A percentile compares a stretch with the other conserved stretches of the same genome.
Conservation (phyloP, 2,113 vertebrate genomes). For the Sporophila hypoxantha region DNA sequence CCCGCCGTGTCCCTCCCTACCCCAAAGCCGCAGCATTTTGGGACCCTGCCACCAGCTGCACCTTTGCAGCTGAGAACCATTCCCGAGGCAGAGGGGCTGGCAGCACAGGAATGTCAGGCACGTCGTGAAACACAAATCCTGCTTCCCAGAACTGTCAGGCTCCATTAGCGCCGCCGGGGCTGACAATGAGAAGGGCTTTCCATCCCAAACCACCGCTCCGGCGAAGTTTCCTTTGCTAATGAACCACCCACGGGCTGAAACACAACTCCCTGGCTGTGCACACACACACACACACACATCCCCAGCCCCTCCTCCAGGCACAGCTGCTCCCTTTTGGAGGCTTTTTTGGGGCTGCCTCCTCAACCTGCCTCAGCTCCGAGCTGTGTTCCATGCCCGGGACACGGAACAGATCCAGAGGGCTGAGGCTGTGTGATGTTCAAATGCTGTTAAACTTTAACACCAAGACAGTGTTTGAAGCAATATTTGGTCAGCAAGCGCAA, state of each 20-base stretch:
- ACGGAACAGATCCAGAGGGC: neutral
- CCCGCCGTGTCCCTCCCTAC: neutral
- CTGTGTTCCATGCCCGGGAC: neutral
- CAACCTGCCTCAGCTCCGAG: neutral
- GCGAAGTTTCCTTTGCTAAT: neutral
- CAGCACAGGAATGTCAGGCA: constrained; percentile 13
- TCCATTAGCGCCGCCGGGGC: neutral
- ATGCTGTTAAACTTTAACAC: neutral
- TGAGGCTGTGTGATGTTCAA: fast-evolving
- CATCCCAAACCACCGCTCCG: neutral
- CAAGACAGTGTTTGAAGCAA: fast-evolving
- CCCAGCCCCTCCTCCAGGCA: neutral
- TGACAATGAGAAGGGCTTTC: neutral
- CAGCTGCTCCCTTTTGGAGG: neutral
- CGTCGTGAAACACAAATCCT: neutral
- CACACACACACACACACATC: neutral
- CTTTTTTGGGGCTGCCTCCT: neutral
- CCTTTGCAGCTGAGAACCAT: neutral
- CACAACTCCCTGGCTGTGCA: neutral
- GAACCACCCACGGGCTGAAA: neutral
- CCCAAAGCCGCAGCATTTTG: neutral
- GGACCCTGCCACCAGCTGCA: neutral
- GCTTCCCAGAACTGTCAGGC: constrained; percentile 11
- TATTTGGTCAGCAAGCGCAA: neutral
- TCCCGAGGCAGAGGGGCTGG: neutral